Conservation (phyloP, 2,797 vertebrate species). For the Sebastes oblongus region DNA sequence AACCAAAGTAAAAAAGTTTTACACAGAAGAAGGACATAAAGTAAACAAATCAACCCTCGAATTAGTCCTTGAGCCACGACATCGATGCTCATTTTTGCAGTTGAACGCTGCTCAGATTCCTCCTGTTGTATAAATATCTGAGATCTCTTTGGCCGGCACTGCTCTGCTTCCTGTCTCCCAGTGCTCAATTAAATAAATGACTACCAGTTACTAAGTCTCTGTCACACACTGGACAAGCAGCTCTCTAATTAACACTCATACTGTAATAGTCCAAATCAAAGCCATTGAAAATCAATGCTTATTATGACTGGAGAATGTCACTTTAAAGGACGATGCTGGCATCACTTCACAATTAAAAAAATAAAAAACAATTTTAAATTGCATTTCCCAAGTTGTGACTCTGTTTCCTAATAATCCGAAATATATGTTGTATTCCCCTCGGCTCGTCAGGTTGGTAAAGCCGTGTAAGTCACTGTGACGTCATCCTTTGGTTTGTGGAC, state of each 20-base stretch:
- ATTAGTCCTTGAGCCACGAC: background rate
- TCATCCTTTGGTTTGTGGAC: fast-evolving
- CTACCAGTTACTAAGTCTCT: background rate
- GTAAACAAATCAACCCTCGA: background rate
- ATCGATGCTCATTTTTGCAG: background rate
- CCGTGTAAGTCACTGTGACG: background rate
- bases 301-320: background rate
- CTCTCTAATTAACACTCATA: constrained; percentile 1
- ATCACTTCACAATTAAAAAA: background rate
- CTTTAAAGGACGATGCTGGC: background rate
- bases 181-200: background rate
- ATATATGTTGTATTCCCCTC: background rate
- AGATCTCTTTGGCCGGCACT: background rate
- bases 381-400: background rate
- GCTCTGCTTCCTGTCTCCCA: background rate
- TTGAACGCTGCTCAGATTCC: background rate
- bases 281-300: background rate
- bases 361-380: background rate
- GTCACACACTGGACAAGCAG: constrained; percentile 3
- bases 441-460: background rate
- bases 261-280: background rate
- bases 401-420: background rate
- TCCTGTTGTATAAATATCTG: background rate
- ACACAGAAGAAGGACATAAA: background rate
- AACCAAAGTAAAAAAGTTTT: background rate